Base-by-base conservation (phyloP, 1,140 invertebrate species). In the Lerema accius region DNA sequence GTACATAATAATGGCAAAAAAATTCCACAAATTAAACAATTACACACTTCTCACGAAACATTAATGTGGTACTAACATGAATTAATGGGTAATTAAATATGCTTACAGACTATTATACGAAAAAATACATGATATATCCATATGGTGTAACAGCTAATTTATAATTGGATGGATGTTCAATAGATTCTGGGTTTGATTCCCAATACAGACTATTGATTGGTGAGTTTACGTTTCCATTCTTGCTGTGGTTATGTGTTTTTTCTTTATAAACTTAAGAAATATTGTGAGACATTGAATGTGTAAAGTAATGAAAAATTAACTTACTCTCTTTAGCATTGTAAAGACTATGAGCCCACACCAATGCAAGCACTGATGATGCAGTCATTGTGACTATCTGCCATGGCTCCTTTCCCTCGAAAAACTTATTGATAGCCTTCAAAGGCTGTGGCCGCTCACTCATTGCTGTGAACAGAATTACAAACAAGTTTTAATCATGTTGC, bases 321-420 rank as follows among this genome's bases (percentile, higher is more conserved):
- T 93, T 91, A 96, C 95, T 93, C 89, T 96, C 95, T 82, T 94
- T 93, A 67, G 94, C 92, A 86, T 93, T 94, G 13, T 96, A 82
- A 63, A 96, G 93, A 61, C 95, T 93, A 85, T 94, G 95, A 1
- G 95, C 71, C 92, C 94, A 95, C 3, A 96, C 91, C 17, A 93
- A 77, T 1, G 93, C 91, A 0, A 96, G 81, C 0, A 95, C 92
- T 7, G 94, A 93, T 14, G 93, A 92, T n/a, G 94, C 94, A 13
- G 95, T 96, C 71, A 95, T 93, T 4, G 94, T 92, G 0, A 94
- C 94, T 65, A 96, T 94, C 88, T 95, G 93, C 94, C 95, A 95
- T 71, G 95, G 94, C 81, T 96, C 95, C 76, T 92, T 93, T 26
- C 92, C 92, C 46, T 91, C 91, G 75, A 95, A 95, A 1, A 91